phyloP scores from a whole-genome alignment of 2,797 vertebrate species.

The Sebastolobus alascanus region DNA sequence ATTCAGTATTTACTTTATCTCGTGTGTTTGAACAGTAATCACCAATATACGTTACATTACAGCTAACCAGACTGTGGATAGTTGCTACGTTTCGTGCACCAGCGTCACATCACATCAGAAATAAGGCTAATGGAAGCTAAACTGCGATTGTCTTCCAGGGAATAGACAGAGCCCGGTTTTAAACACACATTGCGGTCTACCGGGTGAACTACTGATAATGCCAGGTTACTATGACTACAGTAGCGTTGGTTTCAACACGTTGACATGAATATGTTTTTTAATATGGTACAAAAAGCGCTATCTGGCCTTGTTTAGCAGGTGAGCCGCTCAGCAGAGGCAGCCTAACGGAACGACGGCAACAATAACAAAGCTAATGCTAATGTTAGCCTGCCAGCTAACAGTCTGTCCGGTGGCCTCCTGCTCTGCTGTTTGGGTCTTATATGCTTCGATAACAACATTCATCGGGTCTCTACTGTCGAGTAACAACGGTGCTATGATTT shows the following conservation, averaged over 20 bases:
- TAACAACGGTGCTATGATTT: neutral
- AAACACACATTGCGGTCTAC: conserved; percentile 20
- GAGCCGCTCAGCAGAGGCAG: conserved; percentile 50
- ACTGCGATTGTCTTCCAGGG: conserved; percentile 66
- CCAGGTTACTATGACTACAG: neutral
- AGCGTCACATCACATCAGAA: neutral
- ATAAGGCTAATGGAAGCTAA: conserved; percentile 36
- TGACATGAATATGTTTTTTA: neutral
- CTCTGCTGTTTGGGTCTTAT: conserved; percentile 27
- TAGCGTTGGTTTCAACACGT: neutral
- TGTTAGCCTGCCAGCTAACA: conserved; percentile 73
- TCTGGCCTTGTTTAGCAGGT: conserved; percentile 35
- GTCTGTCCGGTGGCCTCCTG: conserved; percentile 25
- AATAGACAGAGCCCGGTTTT: conserved; percentile 78
- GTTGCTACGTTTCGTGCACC: neutral
- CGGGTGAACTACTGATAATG: neutral
- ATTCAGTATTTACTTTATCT: neutral
- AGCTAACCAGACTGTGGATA: neutral
- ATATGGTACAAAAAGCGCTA: neutral
- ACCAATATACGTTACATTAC: fast-evolving
- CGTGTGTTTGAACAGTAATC: neutral
- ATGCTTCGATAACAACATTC: conserved; percentile 5
- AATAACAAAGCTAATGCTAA: conserved; percentile 87
- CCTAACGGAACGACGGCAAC: conserved; percentile 78
- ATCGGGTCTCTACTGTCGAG: conserved; percentile 18